Percentiles rank a stretch among this genome's conserved stretches.
phyloP scores from a whole-genome alignment of 2,113 vertebrate species.

The Coreoperca whiteheadi region DNA sequence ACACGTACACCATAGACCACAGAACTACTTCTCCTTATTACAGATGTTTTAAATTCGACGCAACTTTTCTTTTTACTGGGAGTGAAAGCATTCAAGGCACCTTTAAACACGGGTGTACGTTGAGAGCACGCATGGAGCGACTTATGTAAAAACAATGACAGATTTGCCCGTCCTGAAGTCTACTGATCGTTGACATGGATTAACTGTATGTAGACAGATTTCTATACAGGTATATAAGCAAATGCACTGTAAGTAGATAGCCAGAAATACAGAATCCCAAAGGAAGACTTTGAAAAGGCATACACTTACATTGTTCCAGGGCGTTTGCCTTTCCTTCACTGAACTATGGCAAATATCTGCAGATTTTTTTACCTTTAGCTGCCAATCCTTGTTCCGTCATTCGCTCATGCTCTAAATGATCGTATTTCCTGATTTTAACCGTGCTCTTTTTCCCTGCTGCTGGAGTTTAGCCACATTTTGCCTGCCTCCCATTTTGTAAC shows the following conservation, averaged over 20 bases:
- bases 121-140: too few species aligned
- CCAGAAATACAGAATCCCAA: too few species aligned
- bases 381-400: neutral
- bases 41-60: neutral
- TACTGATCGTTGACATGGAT: neutral
- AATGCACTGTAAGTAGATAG: neutral
- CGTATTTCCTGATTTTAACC: neutral
- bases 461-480: neutral
- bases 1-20: neutral
- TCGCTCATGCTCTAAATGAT: neutral
- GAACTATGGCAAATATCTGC: neutral
- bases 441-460: neutral
- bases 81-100: neutral
- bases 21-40: conserved; percentile 47
- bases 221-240: neutral
- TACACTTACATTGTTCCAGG: too few species aligned
- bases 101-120: neutral
- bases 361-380: too few species aligned
- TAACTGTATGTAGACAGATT: neutral
- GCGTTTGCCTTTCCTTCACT: neutral
- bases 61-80: neutral
- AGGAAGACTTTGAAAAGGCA: neutral
- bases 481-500: neutral
- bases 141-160: too few species aligned
- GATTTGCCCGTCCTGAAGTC: neutral